These are phyloP conservation scores for Drosophila funebris DNA, from an alignment of 1,140 invertebrate species.

Conservation along the genomic window DNA sequence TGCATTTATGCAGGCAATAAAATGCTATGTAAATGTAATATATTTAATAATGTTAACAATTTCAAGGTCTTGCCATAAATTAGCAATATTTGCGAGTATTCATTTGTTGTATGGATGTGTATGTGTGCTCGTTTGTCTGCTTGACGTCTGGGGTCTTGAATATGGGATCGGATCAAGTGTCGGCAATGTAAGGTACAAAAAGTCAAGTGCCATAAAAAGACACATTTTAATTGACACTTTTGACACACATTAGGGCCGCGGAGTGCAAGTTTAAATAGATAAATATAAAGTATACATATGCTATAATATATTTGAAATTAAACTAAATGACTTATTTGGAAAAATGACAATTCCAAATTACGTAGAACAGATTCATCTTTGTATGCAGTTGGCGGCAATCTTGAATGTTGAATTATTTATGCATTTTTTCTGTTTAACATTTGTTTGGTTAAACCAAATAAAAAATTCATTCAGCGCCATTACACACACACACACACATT, in stretches of 20 bases:
- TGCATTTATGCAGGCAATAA: slow-evolving; percentile 35
- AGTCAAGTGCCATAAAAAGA: slow-evolving; percentile 53
- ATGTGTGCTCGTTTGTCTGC: not conserved
- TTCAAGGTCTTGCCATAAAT: slow-evolving; percentile 44
- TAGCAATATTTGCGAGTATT: slow-evolving; percentile 15
- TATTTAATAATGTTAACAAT: slow-evolving; percentile 9
- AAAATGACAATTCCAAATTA: slow-evolving; percentile 4
- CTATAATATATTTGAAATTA: not conserved
- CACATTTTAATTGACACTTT: slow-evolving; percentile 45
- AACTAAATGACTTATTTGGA: slow-evolving; percentile 13
- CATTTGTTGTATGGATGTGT: too few relatives aligned
- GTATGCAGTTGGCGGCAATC: slow-evolving; percentile 44
- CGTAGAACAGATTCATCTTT: slow-evolving; percentile 25
- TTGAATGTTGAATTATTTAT: slow-evolving; percentile 50
- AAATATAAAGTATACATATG: not conserved
- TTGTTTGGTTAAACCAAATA: slow-evolving; percentile 57
- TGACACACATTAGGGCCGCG: slow-evolving; percentile 42
- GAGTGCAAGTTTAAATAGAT: slow-evolving; percentile 6
- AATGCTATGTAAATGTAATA: slow-evolving; percentile 28
- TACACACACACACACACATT: slow-evolving; percentile 27
- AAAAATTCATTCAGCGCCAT: slow-evolving; percentile 66
- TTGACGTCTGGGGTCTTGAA: not conserved
- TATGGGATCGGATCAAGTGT: slow-evolving; percentile 8
- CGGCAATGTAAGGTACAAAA: slow-evolving; percentile 21
- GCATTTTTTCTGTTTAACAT: slow-evolving; percentile 54